These are phyloP conservation scores for Florisuga fusca DNA, from an alignment of 2,797 vertebrate species.

Conservation along the genomic window DNA sequence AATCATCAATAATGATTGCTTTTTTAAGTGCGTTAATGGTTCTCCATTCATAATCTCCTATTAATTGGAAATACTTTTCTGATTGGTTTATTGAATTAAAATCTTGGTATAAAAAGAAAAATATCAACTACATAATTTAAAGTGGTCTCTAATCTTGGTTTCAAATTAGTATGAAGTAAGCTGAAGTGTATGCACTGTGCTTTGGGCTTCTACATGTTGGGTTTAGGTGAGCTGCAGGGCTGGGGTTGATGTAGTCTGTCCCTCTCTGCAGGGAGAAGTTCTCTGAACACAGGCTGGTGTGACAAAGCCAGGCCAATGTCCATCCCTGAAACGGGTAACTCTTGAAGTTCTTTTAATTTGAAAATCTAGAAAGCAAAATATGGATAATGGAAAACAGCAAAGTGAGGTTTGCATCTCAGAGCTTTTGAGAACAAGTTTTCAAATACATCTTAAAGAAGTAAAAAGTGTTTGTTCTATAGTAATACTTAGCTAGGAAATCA, in stretches of 20 bases:
- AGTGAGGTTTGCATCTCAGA: background rate
- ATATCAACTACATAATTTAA: background rate
- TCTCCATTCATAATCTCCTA: background rate
- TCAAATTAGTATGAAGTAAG: background rate
- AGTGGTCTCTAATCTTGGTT: background rate
- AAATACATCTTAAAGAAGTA: background rate
- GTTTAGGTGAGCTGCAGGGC: background rate
- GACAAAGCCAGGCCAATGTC: background rate
- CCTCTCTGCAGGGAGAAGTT: background rate
- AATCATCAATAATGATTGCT: constrained; percentile 41
- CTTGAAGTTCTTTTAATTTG: background rate
- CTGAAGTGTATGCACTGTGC: fast-evolving
- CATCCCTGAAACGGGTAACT: background rate
- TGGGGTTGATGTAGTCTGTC: background rate
- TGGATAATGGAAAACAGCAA: background rate
- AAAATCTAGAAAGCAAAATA: background rate
- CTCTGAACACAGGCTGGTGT: background rate
- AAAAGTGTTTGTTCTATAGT: background rate
- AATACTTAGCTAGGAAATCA: background rate
- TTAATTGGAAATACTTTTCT: background rate
- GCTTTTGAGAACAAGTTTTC: background rate
- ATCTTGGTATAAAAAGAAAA: background rate
- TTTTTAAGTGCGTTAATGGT: constrained; percentile 75
- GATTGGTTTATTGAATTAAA: constrained; percentile 26
- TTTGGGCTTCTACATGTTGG: fast-evolving